Evolutionary conservation across 2,888 invertebrate species (phyloP), one percentile per base, ranked within the genome.

Genomic region (Plagodis pulveraria): DNA sequence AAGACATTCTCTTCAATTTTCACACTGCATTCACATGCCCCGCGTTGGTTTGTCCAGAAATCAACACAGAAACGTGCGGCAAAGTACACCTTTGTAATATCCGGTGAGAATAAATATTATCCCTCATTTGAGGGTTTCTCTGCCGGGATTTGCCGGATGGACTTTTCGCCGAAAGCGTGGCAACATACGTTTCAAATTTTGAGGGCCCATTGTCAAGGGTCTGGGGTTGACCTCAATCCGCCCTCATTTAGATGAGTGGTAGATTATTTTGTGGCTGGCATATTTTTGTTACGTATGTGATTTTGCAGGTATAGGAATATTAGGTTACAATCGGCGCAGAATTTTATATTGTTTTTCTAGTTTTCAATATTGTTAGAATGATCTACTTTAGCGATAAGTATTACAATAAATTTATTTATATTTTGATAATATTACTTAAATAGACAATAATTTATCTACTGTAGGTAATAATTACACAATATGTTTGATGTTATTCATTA

Each of bases 21-120:
- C 40, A 40, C 10, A 5, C 5, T 9, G 40, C 40, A 40, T 40
- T 10, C 40, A 40, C 8, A 10, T 40, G 2, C 0, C 10, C 10
- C 10, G 40, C 40, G 10, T 10, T 10, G 40, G 40, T 40, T 40
- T 40, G 22, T 22, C 22, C 22, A 22, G 22, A 22, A 7, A 40
- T 10, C 36, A 36, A 36, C 36, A 9, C 40, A 40, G 0, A 40
- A 40, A 40, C 50, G 50, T 53, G 66, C 54, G 65, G 56, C 40
- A 70, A 72, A 72, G 74, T 72, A 69, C 74, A 74, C 65, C 66
- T 64, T 66, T 68, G 72, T 73, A 77, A 76, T 80, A 73, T 76
- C 70, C 74, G 58, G 56, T 46, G 62, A 67, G 57, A 54, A 63
- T 62, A 66, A 73, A 72, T 71, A 66, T 73, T 70, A 67, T 66